These are phyloP conservation scores for Cantharis rufa DNA, from an alignment of 2,888 invertebrate species.

Conservation along the genomic window DNA sequence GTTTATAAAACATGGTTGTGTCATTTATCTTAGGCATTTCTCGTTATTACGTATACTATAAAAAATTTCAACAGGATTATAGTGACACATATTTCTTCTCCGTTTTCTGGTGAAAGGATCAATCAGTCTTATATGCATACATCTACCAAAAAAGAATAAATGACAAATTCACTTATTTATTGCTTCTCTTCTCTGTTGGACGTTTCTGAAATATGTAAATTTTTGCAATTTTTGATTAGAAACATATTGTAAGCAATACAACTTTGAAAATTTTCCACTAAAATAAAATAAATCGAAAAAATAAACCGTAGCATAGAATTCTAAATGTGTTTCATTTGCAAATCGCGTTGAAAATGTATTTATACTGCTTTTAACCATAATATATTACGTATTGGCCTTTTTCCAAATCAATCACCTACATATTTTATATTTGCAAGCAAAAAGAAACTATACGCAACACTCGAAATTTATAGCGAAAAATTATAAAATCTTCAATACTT, in stretches of 20 bases:
- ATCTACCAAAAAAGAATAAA: conserved; percentile 13
- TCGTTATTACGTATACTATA: conserved; percentile 24
- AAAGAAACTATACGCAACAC: background rate
- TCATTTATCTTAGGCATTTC: conserved; percentile 22
- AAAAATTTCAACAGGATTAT: conserved; percentile 25
- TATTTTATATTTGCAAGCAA: background rate
- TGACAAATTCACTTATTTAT: conserved; percentile 20
- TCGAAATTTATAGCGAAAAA: background rate
- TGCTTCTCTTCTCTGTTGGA: background rate
- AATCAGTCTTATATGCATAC: conserved; percentile 28
- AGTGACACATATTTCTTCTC: conserved; percentile 24
- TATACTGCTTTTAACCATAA: background rate
- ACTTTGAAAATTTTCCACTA: background rate
- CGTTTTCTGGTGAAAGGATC: conserved; percentile 25
- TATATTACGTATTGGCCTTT: background rate
- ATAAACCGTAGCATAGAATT: background rate
- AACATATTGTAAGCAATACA: conserved; percentile 8
- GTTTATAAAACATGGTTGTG: conserved; percentile 12
- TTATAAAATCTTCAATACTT: background rate
- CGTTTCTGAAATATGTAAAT: conserved; percentile 14
- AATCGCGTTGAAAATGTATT: background rate
- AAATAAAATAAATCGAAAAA: background rate
- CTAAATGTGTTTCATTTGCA: background rate
- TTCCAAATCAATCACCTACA: background rate
- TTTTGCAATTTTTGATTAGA: conserved; percentile 13